A percentile compares a stretch with the other conserved stretches of the same genome.
Conservation (phyloP, 2,888 invertebrate genomes). For the Quadroppia sp. region DNA sequence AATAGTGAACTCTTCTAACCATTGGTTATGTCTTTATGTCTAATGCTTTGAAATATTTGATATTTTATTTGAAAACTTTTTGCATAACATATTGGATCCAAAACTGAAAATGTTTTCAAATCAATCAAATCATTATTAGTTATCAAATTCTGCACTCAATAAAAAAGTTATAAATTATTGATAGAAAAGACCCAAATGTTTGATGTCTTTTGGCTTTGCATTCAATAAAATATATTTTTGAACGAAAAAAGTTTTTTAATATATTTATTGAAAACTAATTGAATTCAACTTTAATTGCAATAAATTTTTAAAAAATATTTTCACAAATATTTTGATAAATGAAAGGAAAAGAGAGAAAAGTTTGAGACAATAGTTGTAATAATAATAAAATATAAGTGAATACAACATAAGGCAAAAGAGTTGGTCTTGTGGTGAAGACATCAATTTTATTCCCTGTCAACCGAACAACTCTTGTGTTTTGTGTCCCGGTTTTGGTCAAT, state of each 20-base stretch:
- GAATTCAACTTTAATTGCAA: too few relatives aligned
- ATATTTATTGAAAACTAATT: too few relatives aligned
- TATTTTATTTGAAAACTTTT: neutral
- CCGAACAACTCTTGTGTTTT: conserved; percentile 21
- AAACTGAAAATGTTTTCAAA: neutral
- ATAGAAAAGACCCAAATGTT: too few relatives aligned
- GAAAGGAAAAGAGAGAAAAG: too few relatives aligned
- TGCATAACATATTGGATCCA: neutral
- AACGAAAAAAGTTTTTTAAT: too few relatives aligned
- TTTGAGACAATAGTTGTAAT: too few relatives aligned
- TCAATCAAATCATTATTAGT: neutral
- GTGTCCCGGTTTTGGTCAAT: conserved; percentile 30
- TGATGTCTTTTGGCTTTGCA: too few relatives aligned
- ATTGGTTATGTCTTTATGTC: neutral
- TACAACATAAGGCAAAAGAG: neutral
- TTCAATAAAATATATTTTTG: too few relatives aligned
- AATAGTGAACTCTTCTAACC: neutral
- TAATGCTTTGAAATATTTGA: neutral
- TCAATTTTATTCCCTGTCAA: conserved; percentile 37
- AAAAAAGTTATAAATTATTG: too few relatives aligned
- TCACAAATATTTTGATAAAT: too few relatives aligned
- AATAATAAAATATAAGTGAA: too few relatives aligned
- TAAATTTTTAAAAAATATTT: too few relatives aligned
- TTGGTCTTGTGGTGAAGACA: neutral
- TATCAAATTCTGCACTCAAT: neutral